These are phyloP conservation scores for Luperina nickerlii DNA, from an alignment of 2,888 invertebrate species.

Conservation along the genomic window DNA sequence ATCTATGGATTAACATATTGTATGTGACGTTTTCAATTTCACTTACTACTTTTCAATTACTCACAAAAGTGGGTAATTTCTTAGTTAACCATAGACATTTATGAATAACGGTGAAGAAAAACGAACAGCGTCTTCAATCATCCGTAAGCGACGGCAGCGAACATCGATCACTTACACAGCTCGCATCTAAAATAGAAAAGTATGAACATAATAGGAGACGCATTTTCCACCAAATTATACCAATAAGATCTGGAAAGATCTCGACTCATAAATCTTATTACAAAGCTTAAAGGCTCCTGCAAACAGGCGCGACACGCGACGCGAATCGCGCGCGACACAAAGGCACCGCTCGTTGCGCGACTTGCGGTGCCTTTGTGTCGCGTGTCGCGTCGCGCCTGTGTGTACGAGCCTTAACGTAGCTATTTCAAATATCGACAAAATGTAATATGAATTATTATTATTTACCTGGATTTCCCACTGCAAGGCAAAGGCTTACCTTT, in stretches of 20 bases:
- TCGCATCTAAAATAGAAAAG: neutral
- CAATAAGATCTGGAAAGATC: constrained; percentile 4
- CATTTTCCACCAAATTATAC: neutral
- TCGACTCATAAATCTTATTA: neutral
- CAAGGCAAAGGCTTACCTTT: neutral
- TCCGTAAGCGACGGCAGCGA: neutral
- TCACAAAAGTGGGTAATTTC: neutral
- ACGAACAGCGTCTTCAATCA: neutral
- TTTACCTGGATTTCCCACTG: neutral
- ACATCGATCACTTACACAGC: neutral
- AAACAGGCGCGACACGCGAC: no score
- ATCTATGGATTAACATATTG: neutral
- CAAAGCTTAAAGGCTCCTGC: no score
- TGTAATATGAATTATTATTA: neutral
- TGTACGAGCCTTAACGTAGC: no score
- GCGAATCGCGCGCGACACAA: no score
- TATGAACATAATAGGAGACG: neutral
- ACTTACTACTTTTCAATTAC: no score
- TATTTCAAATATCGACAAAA: neutral
- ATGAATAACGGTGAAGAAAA: neutral
- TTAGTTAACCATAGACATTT: no score
- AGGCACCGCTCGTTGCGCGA: no score
- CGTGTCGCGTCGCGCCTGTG: no score
- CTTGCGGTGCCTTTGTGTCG: no score
- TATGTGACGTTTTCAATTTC: neutral